A percentile compares a stretch with the other conserved stretches of the same genome.
These are phyloP conservation scores for Patella depressa DNA, from an alignment of 2,888 invertebrate species.

Conservation along the genomic window DNA sequence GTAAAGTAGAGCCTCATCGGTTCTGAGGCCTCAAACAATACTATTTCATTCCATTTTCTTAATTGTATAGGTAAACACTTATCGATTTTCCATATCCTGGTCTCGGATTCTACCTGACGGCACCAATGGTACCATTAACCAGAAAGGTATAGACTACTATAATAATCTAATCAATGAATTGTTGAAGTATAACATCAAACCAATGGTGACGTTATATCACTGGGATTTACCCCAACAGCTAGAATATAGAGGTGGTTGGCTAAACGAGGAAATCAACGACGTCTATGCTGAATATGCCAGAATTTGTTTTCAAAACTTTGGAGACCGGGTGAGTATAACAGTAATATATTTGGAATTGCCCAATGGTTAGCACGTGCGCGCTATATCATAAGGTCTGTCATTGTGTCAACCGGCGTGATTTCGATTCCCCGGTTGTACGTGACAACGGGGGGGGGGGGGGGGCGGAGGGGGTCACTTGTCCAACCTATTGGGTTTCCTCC, in stretches of 20 bases:
- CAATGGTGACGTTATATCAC: conserved; percentile 75
- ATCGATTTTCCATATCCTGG: conserved; percentile 78
- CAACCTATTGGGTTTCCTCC: no score
- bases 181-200: conserved; percentile 74
- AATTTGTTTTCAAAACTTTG: conserved; percentile 65
- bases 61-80: conserved; percentile 55
- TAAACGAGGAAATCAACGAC: conserved; percentile 53
- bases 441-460: no score
- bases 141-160: conserved; percentile 83
- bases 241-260: conserved; percentile 70
- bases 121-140: conserved; percentile 62
- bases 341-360: no score
- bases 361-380: no score
- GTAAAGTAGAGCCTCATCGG: no score
- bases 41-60: not conserved
- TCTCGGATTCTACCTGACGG: conserved; percentile 79
- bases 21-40: not conserved
- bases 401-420: no score
- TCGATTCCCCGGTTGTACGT: no score
- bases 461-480: no score
- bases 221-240: conserved; percentile 69
- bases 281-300: conserved; percentile 67
- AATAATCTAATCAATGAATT: conserved; percentile 82
- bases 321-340: conserved; percentile 58
- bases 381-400: no score